A percentile compares a stretch with the other conserved stretches of the same genome.
phyloP scores from a whole-genome alignment of 2,797 vertebrate genomes.

The Coranthus polyacanthus region DNA sequence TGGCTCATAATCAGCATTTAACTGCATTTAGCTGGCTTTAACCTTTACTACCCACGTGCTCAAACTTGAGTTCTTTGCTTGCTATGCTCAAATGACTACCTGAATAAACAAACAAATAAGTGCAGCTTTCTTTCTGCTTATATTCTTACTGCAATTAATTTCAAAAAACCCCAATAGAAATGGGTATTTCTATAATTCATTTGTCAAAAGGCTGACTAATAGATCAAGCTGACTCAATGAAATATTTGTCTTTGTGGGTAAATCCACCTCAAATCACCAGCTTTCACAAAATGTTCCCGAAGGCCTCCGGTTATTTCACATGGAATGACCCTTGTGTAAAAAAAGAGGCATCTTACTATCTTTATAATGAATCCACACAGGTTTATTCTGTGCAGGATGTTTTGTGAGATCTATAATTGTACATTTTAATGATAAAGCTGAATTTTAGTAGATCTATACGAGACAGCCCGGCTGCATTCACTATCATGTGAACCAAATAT shows the following conservation, averaged over 20 bases:
- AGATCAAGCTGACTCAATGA: conserved; percentile 21
- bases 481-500: background rate
- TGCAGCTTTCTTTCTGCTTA: conserved; percentile 41
- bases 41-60: conserved; percentile 5
- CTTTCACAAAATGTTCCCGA: too few relatives aligned
- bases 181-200: conserved; percentile 6
- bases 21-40: conserved; percentile 1
- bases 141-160: conserved; percentile 44
- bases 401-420: conserved; percentile 1
- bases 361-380: conserved; percentile 1
- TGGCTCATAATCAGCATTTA: too few relatives aligned
- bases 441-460: conserved; percentile 7
- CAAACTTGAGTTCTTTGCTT: conserved; percentile 25
- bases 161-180: conserved; percentile 27
- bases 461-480: background rate
- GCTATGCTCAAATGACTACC: conserved; percentile 18
- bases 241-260: conserved; percentile 14
- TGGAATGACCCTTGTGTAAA: too few relatives aligned
- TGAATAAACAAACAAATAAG: conserved; percentile 33
- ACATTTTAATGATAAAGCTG: background rate
- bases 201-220: conserved; percentile 26
- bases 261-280: too few relatives aligned
- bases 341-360: conserved; percentile 8
- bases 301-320: too few relatives aligned
- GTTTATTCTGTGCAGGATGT: background rate